Evolutionary conservation across 2,888 invertebrate genomes (phyloP), one percentile per base, ranked within the genome.

Genomic region (Meghimatium bilineatum): DNA sequence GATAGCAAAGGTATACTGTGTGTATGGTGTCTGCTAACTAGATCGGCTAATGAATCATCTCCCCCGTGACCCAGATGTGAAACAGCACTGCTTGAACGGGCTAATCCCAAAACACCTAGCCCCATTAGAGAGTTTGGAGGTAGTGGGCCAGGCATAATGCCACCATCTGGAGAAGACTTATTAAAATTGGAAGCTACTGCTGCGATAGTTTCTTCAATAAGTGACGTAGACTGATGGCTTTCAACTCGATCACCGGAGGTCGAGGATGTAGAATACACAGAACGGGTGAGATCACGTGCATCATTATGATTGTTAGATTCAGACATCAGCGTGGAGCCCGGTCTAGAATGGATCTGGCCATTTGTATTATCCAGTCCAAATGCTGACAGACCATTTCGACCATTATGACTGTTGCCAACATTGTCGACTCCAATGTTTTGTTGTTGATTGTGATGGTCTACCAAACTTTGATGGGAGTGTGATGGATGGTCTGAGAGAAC

Each of bases 301-400:
- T 85, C 60, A 83, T 72, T 66, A 76, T 38, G 82, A 56, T 84
- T 86, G 86, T 85, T 87, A 72, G 85, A 36, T 79, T 83, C 79
- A n/a, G 77, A 63, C n/a, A 71, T 63, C 32, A 81, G 76, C 20
- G 78, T 71, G 23, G 85, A 75, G 29, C 82, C 76, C 26, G 77
- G 80, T 56, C 76, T 71, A 8, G 79, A 85, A 32, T 78, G 83
- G 14, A 83, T 82, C 69, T 80, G 86, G 34, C 78, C 82, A 82
- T 84, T n/a, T n/a, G n/a, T 83, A 26, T 85, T 86, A 63, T 87
- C 86, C 52, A 85, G 83, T 26, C 85, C 82, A 63, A 83, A 86
- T 20, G 84, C 86, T 66, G 79, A 44, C 85, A 85, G 44, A 56
- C 79, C 44, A 77, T 81, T 60, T 60, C 80, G 34, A 71, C 85